These are phyloP conservation scores for Watersipora subatra DNA, from an alignment of 1,140 invertebrate genomes.

Conservation along the genomic window DNA sequence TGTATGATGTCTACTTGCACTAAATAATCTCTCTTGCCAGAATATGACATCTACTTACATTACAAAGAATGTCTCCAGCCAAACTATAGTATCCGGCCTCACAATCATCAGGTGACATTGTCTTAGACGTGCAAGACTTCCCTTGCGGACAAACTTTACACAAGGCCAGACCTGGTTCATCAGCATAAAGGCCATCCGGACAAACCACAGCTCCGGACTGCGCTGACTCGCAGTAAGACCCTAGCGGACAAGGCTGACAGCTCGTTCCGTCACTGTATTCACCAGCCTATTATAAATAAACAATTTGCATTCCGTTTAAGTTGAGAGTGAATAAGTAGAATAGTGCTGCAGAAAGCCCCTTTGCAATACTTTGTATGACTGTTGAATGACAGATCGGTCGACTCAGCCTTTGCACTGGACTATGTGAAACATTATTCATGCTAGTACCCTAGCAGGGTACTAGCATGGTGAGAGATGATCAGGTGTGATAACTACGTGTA, in stretches of 20 bases:
- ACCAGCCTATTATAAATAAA: slow-evolving; percentile 16
- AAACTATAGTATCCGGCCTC: slow-evolving; percentile 25
- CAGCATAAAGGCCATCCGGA: slow-evolving; percentile 22
- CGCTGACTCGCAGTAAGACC: slow-evolving; percentile 22
- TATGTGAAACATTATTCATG: neutral
- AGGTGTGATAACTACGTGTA: too few relatives aligned
- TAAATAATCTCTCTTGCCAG: too few relatives aligned
- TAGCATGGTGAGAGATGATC: too few relatives aligned
- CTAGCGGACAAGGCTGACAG: slow-evolving; percentile 21
- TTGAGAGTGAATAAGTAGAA: too few relatives aligned
- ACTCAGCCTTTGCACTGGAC: too few relatives aligned
- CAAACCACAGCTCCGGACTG: slow-evolving; percentile 16
- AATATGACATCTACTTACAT: slow-evolving; percentile 15
- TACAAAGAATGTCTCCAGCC: slow-evolving; percentile 18
- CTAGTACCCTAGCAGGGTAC: too few relatives aligned
- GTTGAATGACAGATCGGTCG: too few relatives aligned
- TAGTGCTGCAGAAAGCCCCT: too few relatives aligned
- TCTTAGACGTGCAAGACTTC: slow-evolving; percentile 19
- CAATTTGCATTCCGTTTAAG: neutral
- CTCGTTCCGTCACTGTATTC: slow-evolving; percentile 23
- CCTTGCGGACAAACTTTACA: slow-evolving; percentile 27
- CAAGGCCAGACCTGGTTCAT: slow-evolving; percentile 17
- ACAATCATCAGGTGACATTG: slow-evolving; percentile 21
- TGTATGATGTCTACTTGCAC: too few relatives aligned
- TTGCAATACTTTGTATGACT: too few relatives aligned